Conservation (phyloP, 2,113 vertebrate species). For the Acanthochromis polyacanthus region DNA sequence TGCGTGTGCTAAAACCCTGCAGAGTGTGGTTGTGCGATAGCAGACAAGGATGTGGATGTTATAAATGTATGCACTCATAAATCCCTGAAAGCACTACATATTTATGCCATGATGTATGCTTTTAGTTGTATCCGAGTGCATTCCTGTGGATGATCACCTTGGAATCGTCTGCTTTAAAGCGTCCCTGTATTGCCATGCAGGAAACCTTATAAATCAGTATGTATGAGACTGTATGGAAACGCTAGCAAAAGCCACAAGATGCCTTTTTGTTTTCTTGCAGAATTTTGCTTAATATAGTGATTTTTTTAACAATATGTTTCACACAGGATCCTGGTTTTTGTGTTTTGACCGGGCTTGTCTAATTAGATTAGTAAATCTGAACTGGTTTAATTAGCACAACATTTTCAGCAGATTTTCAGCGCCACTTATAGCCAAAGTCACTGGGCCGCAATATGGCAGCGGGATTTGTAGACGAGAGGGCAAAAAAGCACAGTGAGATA, state of each 20-base stretch:
- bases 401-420: conserved; percentile 3
- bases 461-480: background rate
- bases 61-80: background rate
- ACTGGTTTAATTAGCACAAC: conserved; percentile 44
- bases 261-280: conserved; percentile 22
- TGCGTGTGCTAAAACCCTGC: conserved; percentile 1
- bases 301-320: background rate
- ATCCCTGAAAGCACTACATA: conserved; percentile 18
- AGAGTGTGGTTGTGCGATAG: background rate
- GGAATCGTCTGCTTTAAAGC: conserved; percentile 22
- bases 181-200: background rate
- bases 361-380: conserved; percentile 48
- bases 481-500: background rate
- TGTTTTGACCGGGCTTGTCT: conserved; percentile 21
- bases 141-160: conserved; percentile 24
- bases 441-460: background rate
- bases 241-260: conserved; percentile 13
- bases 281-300: conserved; percentile 7
- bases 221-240: conserved; percentile 31
- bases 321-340: background rate
- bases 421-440: conserved; percentile 1
- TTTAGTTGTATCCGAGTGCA: background rate
- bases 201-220: conserved; percentile 27
- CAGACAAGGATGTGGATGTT: background rate
- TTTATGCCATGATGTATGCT: conserved; percentile 31